phyloP scores from a whole-genome alignment of 2,888 invertebrate genomes.

The Nemurella pictetii region DNA sequence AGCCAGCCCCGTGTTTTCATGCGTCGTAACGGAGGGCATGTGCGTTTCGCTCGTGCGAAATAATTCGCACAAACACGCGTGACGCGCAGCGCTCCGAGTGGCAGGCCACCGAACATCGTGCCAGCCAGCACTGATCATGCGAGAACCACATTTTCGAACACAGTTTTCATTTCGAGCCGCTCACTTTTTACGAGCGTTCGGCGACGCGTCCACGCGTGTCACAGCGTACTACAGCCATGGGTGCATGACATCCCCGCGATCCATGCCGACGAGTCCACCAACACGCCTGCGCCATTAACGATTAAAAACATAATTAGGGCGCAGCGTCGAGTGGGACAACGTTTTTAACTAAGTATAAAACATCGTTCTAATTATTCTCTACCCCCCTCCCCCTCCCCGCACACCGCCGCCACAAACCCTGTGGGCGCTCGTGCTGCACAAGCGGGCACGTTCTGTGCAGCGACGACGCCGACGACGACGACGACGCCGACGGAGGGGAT shows the following conservation, averaged over 20 bases:
- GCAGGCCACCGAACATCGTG: not conserved
- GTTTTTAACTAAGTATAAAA: not conserved
- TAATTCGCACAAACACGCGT: not conserved
- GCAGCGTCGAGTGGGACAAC: not conserved
- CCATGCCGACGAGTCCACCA: no score
- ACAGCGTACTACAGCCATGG: no score
- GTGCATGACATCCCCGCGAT: no score
- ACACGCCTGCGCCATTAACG: not conserved
- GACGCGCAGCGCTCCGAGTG: not conserved
- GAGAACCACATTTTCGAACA: not conserved
- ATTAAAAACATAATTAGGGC: not conserved
- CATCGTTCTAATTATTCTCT: not conserved
- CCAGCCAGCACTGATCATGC: not conserved
- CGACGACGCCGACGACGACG: no score
- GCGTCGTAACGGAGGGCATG: no score
- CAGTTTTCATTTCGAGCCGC: not conserved
- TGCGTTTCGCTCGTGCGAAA: no score
- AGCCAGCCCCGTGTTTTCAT: no score
- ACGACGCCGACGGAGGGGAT: not conserved
- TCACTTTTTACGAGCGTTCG: not conserved
- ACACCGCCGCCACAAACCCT: no score
- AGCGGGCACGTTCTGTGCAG: no score
- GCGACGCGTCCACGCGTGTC: no score
- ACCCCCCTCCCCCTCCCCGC: no score
- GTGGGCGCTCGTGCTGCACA: no score